A percentile compares a stretch with the other conserved stretches of the same genome.
Conservation (phyloP, 2,888 invertebrate species). For the Diploptera punctata region DNA sequence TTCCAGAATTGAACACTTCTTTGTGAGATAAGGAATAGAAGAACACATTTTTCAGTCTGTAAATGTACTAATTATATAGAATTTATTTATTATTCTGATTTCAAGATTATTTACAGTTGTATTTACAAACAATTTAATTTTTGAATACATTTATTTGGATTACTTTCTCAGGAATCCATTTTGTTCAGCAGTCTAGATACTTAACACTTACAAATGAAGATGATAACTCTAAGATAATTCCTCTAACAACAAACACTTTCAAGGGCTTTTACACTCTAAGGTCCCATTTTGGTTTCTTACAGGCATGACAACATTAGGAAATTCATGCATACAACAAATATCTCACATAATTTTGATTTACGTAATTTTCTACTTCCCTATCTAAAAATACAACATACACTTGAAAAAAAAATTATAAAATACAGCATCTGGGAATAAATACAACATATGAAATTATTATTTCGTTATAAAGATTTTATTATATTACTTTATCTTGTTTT, state of each 20-base stretch:
- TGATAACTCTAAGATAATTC: neutral
- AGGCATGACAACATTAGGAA: neutral
- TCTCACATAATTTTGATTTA: slow-evolving; percentile 2
- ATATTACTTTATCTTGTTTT: neutral
- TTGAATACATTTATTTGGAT: neutral
- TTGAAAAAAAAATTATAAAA: neutral
- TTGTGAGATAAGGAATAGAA: too few relatives aligned
- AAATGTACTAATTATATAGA: too few relatives aligned
- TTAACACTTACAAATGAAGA: slow-evolving; percentile 1
- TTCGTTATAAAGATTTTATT: neutral
- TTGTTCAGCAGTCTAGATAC: neutral
- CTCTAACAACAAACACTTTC: neutral
- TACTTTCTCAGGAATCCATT: neutral
- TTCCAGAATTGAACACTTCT: too few relatives aligned
- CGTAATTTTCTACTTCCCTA: neutral
- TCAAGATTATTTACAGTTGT: neutral
- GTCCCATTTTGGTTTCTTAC: slow-evolving; percentile 15
- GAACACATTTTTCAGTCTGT: too few relatives aligned
- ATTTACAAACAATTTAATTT: slow-evolving; percentile 3
- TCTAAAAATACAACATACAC: neutral
- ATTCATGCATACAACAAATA: slow-evolving; percentile 1
- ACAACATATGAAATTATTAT: neutral
- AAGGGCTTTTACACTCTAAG: slow-evolving; percentile 3
- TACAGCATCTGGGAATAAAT: neutral
- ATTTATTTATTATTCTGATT: neutral